Base-by-base conservation (phyloP, 64 coral and sea anemone genomes). In the Stichodactyla helianthus region DNA sequence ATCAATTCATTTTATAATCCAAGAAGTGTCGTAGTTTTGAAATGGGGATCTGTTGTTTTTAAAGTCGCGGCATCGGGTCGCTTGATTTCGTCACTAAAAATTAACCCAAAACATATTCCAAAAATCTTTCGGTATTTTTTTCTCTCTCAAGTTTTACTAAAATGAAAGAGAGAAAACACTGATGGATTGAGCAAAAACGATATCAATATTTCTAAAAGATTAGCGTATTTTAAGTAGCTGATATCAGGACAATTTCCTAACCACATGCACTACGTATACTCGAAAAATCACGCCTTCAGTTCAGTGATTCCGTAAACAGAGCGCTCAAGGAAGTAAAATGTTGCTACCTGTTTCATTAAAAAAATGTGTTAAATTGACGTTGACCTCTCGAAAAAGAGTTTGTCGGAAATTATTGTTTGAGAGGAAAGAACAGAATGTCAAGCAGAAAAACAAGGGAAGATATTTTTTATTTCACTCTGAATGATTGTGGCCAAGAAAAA, bases 21-120 rank as follows among this genome's bases (percentile, higher is more conserved):
- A n/a, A 22, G 62, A 22, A n/a, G 62, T n/a, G 7, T 65, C 18
- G 9, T 13, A 22, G 19, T 65, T 65, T 65, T n/a, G 19, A 65
- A 65, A 65, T 65, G 62, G 62, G 62, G 62, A 65, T 65, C 62
- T n/a, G 62, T 65, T 65, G 62, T 65, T 65, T 65, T 65, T 13
- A 7, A 22, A 62, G 62, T 59, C 9, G 10, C 56, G 56, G 18
- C 19, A 65, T 6, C 20, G 62, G 8, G 62, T 65, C 22, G 62
- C 19, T 65, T n/a, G 22, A 18, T 22, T 65, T 65, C 19, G 19
- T 9, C 19, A 6, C 5, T 65, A n/a, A 65, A n/a, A 65, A 44
- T 44, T 44, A 44, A 44, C 35, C 35, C 35, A 44, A 44, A 44
- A 44, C 35, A 44, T 44, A 44, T 44, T 44, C 35, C 0, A 44